phyloP scores from a whole-genome alignment of 1,140 invertebrate species.

The Tribolium castaneum region DNA sequence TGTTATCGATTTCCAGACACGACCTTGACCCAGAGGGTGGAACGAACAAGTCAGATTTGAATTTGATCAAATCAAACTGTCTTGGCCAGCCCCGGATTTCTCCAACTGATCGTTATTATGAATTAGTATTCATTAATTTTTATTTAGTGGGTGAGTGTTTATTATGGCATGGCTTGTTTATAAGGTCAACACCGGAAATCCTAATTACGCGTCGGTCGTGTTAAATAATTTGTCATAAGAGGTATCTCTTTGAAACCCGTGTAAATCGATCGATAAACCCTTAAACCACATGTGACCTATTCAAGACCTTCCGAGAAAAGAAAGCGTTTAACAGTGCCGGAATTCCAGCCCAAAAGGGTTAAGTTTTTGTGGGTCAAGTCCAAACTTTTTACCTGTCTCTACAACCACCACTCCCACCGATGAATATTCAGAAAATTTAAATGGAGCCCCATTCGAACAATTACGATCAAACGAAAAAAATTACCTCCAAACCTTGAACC shows the following conservation, averaged over 20 bases:
- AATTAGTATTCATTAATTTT: constrained; percentile 24
- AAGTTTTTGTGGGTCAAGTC: constrained; percentile 38
- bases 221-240: constrained; percentile 33
- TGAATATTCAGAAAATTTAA: constrained; percentile 38
- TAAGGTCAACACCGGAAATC: constrained; percentile 34
- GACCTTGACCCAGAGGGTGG: constrained; percentile 37
- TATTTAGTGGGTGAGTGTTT: constrained; percentile 6
- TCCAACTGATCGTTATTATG: not conserved
- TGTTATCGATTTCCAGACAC: constrained; percentile 26
- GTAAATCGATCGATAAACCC: not conserved
- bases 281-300: not conserved
- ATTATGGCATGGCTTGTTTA: constrained; percentile 22
- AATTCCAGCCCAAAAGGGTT: constrained; percentile 37
- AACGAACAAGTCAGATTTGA: constrained; percentile 3
- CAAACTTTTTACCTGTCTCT: constrained; percentile 29
- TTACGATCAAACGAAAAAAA: no score
- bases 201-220: constrained; percentile 23
- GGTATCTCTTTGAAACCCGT: not conserved
- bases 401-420: not conserved
- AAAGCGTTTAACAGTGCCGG: constrained; percentile 17
- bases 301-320: not conserved
- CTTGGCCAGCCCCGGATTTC: not conserved
- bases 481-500: no score
- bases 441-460: not conserved
- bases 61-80: not conserved